Conservation (phyloP, 2,113 vertebrate genomes). For the Rhinoderma darwinii region DNA sequence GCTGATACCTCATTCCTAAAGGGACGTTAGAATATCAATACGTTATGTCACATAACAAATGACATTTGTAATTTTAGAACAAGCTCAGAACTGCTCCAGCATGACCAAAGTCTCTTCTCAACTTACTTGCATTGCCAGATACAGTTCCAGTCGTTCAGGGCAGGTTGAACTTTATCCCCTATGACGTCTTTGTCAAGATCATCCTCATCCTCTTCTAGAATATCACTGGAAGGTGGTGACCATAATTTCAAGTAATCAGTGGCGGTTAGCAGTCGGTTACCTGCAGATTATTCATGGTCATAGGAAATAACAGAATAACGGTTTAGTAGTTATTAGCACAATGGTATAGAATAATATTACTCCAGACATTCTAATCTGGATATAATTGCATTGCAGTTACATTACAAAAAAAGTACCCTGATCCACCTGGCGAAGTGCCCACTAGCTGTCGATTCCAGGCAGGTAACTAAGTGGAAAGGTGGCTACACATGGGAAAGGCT, state of each 20-base stretch:
- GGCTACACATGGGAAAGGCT: no score
- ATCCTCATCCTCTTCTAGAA: slow-evolving; percentile 89
- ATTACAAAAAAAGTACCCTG: no score
- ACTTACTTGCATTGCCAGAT: slow-evolving; percentile 97
- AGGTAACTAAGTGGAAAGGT: no score
- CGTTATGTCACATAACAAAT: not conserved
- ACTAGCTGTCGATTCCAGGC: no score
- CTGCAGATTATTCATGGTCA: slow-evolving; percentile 67
- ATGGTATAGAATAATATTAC: no score
- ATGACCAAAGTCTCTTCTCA: slow-evolving; percentile 3
- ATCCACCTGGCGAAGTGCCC: no score
- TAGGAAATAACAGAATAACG: not conserved
- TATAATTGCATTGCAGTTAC: no score
- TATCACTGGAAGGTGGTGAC: slow-evolving; percentile 87
- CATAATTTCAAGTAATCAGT: slow-evolving; percentile 92
- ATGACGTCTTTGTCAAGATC: slow-evolving; percentile 75
- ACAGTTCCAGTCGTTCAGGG: slow-evolving; percentile 96
- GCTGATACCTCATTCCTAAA: not conserved
- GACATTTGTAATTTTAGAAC: slow-evolving; percentile 21
- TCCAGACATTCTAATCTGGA: no score
- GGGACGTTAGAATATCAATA: not conserved
- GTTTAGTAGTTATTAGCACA: no score
- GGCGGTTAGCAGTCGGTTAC: slow-evolving; percentile 93
- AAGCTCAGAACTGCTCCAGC: not conserved
- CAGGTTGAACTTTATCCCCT: slow-evolving; percentile 82